These are phyloP conservation scores for Rachycentron canadum DNA, from an alignment of 2,797 vertebrate genomes.

Conservation along the genomic window DNA sequence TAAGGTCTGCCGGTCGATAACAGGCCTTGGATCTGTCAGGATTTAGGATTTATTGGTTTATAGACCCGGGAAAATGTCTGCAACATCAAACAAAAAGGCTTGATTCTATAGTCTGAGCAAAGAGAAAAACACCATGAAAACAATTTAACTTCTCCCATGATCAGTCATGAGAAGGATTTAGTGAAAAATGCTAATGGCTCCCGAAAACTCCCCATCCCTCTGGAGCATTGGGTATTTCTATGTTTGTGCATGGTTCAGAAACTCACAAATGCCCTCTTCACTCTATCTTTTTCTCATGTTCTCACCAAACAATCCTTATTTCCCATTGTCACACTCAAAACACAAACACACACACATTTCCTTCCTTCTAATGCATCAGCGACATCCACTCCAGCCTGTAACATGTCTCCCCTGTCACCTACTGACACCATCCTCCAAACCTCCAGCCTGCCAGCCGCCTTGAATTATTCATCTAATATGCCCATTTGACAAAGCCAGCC, in stretches of 20 bases:
- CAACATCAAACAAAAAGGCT: slow-evolving; percentile 41
- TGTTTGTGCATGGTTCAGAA: slow-evolving; percentile 1
- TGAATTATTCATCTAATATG: slow-evolving; percentile 81
- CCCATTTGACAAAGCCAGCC: slow-evolving; percentile 67
- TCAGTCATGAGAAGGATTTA: slow-evolving; percentile 10
- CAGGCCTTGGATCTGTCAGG: slow-evolving; percentile 43
- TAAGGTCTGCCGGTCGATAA: slow-evolving; percentile 40
- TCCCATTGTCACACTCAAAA: slow-evolving; percentile 9
- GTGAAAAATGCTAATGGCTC: slow-evolving; percentile 46
- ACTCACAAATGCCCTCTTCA: slow-evolving; percentile 17
- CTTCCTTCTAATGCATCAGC: slow-evolving; percentile 37
- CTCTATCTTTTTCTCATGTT: slow-evolving; percentile 18
- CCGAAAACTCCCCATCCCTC: slow-evolving; percentile 50
- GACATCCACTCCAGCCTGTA: slow-evolving; percentile 55
- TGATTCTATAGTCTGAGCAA: neutral
- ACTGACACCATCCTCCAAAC: slow-evolving; percentile 60
- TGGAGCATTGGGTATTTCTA: slow-evolving; percentile 42
- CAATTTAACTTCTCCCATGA: slow-evolving; percentile 14
- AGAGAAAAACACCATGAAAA: slow-evolving; percentile 12
- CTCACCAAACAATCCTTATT: slow-evolving; percentile 28
- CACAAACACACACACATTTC: slow-evolving; percentile 15
- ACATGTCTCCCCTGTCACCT: slow-evolving; percentile 59
- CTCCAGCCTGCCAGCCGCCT: slow-evolving; percentile 47
- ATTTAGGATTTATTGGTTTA: slow-evolving; percentile 62
- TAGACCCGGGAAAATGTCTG: slow-evolving; percentile 10